Evolutionary conservation across 2,888 invertebrate genomes (phyloP).

Genomic region (Digitonthophagus gazella): DNA sequence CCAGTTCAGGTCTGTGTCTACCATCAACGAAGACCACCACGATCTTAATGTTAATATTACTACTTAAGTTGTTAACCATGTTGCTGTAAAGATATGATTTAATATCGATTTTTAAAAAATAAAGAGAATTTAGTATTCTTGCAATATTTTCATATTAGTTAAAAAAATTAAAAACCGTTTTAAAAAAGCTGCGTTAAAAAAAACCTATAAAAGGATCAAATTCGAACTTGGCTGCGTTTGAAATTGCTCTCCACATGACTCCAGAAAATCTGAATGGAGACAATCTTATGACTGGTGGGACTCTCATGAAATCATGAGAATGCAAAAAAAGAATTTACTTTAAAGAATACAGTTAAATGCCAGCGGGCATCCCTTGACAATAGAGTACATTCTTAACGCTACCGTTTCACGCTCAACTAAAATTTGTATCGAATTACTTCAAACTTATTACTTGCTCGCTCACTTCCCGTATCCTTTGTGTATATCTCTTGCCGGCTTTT

Average conservation of each 20-base stretch:
- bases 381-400: too few relatives aligned
- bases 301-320: background rate
- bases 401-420: background rate
- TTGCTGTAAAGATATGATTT: background rate
- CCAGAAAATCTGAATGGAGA: background rate
- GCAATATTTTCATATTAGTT: too few relatives aligned
- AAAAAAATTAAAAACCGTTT: too few relatives aligned
- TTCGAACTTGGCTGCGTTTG: background rate
- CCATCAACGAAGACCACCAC: background rate
- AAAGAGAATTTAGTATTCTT: background rate
- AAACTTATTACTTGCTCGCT: background rate
- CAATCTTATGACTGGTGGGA: background rate
- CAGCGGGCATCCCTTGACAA: background rate
- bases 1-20: conserved; percentile 2
- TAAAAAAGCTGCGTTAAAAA: too few relatives aligned
- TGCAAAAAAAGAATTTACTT: background rate
- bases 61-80: background rate
- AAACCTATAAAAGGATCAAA: too few relatives aligned
- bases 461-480: background rate
- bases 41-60: background rate
- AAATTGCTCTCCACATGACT: background rate
- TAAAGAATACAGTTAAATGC: background rate
- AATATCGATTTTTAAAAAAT: too few relatives aligned
- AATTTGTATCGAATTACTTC: background rate
- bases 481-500: background rate